Conservation (phyloP, 2,888 invertebrate genomes). For the Carabus problematicus region DNA sequence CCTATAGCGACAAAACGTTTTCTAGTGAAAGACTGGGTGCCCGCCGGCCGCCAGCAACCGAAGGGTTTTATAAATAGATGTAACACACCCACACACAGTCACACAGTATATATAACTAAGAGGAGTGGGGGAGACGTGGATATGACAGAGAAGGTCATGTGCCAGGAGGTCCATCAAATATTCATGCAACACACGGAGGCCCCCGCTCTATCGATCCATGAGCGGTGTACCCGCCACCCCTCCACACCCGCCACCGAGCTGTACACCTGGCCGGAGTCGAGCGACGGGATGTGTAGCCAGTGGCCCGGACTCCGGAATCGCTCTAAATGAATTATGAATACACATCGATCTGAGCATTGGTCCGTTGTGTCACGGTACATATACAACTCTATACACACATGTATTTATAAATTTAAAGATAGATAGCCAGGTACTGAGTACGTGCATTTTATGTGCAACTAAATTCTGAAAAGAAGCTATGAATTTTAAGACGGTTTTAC, state of each 20-base stretch:
- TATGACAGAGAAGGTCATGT: slow-evolving; percentile 39
- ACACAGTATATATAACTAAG: background rate
- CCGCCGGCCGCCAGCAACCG: background rate
- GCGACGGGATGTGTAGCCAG: slow-evolving; percentile 43
- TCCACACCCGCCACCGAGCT: slow-evolving; percentile 42
- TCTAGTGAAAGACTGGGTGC: too few species aligned
- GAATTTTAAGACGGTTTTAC: too few species aligned
- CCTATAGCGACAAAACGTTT: too few species aligned
- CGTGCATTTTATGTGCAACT: too few species aligned
- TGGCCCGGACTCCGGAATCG: slow-evolving; percentile 2
- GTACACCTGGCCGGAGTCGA: slow-evolving; percentile 45
- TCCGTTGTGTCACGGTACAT: background rate
- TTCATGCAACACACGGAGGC: slow-evolving; percentile 55
- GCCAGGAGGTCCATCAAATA: slow-evolving; percentile 55
- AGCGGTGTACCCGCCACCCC: slow-evolving; percentile 35
- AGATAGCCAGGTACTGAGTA: too few species aligned
- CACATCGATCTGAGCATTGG: slow-evolving; percentile 41
- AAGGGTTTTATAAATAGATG: slow-evolving; percentile 13
- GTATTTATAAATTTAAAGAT: too few species aligned
- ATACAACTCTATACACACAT: too few species aligned
- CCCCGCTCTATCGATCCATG: slow-evolving; percentile 55
- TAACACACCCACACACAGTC: background rate
- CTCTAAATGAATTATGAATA: slow-evolving; percentile 26
- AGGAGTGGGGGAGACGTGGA: slow-evolving; percentile 1
- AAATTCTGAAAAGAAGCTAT: too few species aligned